These are phyloP conservation scores for Tragelaphus strepsiceros DNA, from an alignment of 2,113 vertebrate genomes.

Conservation along the genomic window DNA sequence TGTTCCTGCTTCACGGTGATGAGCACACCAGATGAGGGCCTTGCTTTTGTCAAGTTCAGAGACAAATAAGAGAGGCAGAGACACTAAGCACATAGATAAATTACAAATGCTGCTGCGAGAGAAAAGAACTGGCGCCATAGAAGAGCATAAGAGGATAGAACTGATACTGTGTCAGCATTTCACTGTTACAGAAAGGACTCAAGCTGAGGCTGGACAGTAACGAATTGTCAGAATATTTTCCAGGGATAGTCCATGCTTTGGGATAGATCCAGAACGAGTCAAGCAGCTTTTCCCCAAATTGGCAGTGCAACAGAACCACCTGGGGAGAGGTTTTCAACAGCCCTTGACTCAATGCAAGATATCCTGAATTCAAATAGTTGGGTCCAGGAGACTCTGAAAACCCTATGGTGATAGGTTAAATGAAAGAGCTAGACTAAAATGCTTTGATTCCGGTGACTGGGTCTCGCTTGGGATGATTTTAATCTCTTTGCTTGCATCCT, in stretches of 20 bases:
- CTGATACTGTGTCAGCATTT: neutral
- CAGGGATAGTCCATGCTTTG: neutral
- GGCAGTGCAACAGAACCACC: neutral
- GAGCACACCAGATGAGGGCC: neutral
- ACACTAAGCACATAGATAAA: neutral
- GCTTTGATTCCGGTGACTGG: conserved; percentile 2
- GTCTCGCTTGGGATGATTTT: neutral
- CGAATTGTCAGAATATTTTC: neutral
- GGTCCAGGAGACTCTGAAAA: neutral
- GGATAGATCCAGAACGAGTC: neutral
- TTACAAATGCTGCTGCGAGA: neutral
- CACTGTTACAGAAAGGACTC: neutral
- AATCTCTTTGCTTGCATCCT: conserved; percentile 14
- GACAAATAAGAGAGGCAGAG: neutral
- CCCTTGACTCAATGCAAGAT: neutral
- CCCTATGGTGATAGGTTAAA: neutral
- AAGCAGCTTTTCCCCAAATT: neutral
- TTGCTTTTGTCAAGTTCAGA: neutral
- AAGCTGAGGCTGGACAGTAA: neutral
- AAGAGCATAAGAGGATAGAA: neutral
- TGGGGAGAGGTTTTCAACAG: neutral
- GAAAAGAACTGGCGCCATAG: neutral
- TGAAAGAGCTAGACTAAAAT: neutral
- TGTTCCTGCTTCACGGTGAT: neutral
- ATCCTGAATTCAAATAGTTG: neutral